Evolutionary conservation across 2,113 vertebrate species (phyloP).

Genomic region (Gambusia affinis): DNA sequence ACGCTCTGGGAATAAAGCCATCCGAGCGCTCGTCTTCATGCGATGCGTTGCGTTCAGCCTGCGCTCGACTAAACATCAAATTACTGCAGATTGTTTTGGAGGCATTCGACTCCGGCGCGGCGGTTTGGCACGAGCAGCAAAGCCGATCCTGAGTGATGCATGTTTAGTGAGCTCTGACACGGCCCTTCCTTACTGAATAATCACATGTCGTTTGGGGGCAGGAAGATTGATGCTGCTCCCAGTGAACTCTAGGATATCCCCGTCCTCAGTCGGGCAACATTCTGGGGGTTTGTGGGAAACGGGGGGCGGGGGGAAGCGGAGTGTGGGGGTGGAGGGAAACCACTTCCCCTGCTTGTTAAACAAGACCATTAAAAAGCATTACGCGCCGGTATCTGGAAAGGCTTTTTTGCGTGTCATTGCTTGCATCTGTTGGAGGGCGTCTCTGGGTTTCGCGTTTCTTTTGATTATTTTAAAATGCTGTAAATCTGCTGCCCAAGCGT

Average conservation of each 20-base stretch:
- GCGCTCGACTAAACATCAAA: slow-evolving; percentile 63
- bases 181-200: slow-evolving; percentile 66
- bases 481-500: slow-evolving; percentile 38
- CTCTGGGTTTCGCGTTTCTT: slow-evolving; percentile 59
- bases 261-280: slow-evolving; percentile 64
- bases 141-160: slow-evolving; percentile 35
- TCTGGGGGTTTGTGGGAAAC: slow-evolving; percentile 74
- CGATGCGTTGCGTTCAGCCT: slow-evolving; percentile 48
- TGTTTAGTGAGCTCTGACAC: slow-evolving; percentile 60
- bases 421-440: slow-evolving; percentile 70
- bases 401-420: slow-evolving; percentile 65
- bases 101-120: slow-evolving; percentile 54
- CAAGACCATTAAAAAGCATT: slow-evolving; percentile 78
- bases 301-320: slow-evolving; percentile 21
- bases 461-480: slow-evolving; percentile 52
- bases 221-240: slow-evolving; percentile 74
- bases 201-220: slow-evolving; percentile 59
- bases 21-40: slow-evolving; percentile 56
- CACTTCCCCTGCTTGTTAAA: slow-evolving; percentile 82
- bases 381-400: slow-evolving; percentile 62
- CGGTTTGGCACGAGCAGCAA: slow-evolving; percentile 61
- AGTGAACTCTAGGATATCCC: slow-evolving; percentile 79
- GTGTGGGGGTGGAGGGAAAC: slow-evolving; percentile 37
- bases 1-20: slow-evolving; percentile 44
- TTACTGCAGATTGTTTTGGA: slow-evolving; percentile 68